Percentiles rank a stretch among this genome's conserved stretches.
Conservation (phyloP, 2,888 invertebrate species). For the Entomobrya multifasciata region DNA sequence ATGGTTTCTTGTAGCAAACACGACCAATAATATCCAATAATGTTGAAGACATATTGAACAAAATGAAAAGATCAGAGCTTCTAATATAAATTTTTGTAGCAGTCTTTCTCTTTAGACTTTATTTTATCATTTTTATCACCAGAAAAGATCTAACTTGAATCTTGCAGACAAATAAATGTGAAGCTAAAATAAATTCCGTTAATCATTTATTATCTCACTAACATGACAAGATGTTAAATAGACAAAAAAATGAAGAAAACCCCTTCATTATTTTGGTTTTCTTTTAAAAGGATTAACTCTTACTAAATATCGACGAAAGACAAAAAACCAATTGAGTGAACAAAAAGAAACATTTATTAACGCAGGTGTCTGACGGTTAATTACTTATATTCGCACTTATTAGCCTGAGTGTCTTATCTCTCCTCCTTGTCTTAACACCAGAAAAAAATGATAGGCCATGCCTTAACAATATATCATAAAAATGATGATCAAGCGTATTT, state of each 20-base stretch:
- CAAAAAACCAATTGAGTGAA: too few species aligned
- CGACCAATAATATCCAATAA: background rate
- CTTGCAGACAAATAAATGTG: too few species aligned
- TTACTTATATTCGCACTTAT: conserved; percentile 14
- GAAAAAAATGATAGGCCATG: background rate
- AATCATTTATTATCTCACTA: background rate
- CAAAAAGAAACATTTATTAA: background rate
- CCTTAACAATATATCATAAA: conserved; percentile 17
- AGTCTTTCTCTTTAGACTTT: background rate
- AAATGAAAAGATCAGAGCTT: too few species aligned
- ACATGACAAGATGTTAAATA: background rate
- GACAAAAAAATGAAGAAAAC: too few species aligned
- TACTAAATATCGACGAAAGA: too few species aligned
- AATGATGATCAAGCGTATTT: conserved; percentile 18
- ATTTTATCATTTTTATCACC: conserved; percentile 6
- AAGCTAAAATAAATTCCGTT: background rate
- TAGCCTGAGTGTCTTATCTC: background rate
- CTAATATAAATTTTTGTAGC: background rate
- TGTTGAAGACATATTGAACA: too few species aligned
- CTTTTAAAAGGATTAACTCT: too few species aligned
- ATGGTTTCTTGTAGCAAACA: background rate
- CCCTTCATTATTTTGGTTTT: too few species aligned
- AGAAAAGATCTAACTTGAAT: background rate
- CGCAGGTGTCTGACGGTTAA: background rate
- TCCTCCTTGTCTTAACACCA: background rate